Base-by-base conservation (phyloP, 2,888 invertebrate genomes). In the Drosophila phalerata region DNA sequence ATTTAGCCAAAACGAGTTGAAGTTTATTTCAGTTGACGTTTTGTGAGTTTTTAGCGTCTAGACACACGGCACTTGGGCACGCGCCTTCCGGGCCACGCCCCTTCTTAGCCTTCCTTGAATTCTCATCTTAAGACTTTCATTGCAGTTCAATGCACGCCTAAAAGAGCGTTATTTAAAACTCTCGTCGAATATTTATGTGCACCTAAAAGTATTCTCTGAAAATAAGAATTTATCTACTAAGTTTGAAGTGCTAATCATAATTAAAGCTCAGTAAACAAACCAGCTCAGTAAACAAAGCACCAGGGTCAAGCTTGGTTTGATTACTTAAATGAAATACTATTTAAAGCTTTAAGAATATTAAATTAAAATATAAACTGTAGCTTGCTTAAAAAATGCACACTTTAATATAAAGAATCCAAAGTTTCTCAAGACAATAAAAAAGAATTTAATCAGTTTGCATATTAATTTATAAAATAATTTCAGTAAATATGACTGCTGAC, bases 31-130 rank as follows among this genome's bases (percentile, higher is more conserved):
- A 64, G 53, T 69, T 76, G 77, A 77, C 71, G 69, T 73, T 81
- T 48, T 69, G 81, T 66, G 72, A 73, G 65, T 71, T 56, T 56
- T 57, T 37, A n/a, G 48, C 15, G 81, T 75, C 81, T 81, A 84
- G 85, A 81, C 80, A 53, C 58, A 49, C 61, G 63, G 55, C 82
- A 85, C 87, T 86, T 82, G 68, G 71, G 73, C 87, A 86, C 81
- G 81, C 69, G 75, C 72, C 69, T 55, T 19, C 43, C 22, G 5
- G 2, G 58, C 58, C 66, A 72, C 74, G 63, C 71, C 72, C 53
- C 45, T 17, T 45, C 37, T 42, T 25, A 28, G 34, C 4, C 25
- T 3, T 1, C 6, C 13, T 32, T 17, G 37, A 11, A 48, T 48
- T 43, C 45, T 65, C 45, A 17, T 49, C 8, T 30, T 0, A 64